These are phyloP conservation scores for Hyposoter didymator DNA, from an alignment of 2,888 invertebrate genomes.

Conservation along the genomic window DNA sequence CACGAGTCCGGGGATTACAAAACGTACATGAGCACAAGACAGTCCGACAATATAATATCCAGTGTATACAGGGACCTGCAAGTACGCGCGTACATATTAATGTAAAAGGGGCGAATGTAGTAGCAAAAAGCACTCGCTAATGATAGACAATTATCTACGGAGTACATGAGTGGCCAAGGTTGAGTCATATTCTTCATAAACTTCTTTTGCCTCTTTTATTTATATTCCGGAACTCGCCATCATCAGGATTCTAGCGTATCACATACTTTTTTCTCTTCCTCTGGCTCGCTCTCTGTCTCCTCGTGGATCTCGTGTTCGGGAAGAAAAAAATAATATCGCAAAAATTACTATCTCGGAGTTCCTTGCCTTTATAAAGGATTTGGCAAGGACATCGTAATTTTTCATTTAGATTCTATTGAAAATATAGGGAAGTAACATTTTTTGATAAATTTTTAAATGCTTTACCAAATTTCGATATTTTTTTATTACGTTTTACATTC, in stretches of 20 bases:
- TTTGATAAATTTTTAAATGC: no score
- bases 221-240: slow-evolving; percentile 71
- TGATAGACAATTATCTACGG: slow-evolving; percentile 75
- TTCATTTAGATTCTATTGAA: no score
- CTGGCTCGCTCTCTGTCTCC: background rate
- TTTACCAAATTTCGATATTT: no score
- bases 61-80: background rate
- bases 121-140: slow-evolving; percentile 69
- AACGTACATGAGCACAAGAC: slow-evolving; percentile 12
- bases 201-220: background rate
- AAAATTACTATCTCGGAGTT: no score
- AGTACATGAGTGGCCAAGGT: slow-evolving; percentile 70
- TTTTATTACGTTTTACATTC: no score
- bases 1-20: slow-evolving; percentile 62
- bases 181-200: slow-evolving; percentile 67
- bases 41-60: slow-evolving; percentile 35
- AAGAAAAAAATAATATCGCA: no score
- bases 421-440: no score
- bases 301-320: background rate
- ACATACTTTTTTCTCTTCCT: slow-evolving; percentile 67
- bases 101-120: slow-evolving; percentile 48
- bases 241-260: slow-evolving; percentile 70
- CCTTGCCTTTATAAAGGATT: no score
- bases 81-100: background rate
- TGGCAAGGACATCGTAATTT: no score